Base-by-base conservation (phyloP, 2,797 vertebrate species). In the Pseudochromis fuscus region DNA sequence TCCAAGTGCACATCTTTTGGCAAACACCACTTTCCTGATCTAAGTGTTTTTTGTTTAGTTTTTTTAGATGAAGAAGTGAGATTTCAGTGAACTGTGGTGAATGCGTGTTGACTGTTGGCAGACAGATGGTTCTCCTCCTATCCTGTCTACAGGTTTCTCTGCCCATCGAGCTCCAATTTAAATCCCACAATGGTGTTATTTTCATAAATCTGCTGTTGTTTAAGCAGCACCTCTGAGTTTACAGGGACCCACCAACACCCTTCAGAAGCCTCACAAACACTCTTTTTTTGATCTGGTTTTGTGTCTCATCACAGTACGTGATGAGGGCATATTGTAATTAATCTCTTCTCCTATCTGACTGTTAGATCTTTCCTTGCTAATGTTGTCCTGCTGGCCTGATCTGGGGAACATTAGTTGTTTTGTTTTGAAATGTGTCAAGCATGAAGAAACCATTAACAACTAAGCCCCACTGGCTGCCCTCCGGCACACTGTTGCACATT, bases 391-490 rank as follows among this genome's bases (percentile, higher is more conserved):
- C 86, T 91, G 85, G 83, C 75, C 77, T 84, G 87, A 89, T 89
- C 69, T 67, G 65, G 59, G 72, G 79, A 87, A 85, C 88, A 87
- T 90, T 84, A 84, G 85, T 86, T 85, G 79, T 91, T 89, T 89
- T 89, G 80, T 88, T 90, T 90, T 87, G 74, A 91, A 87, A 88
- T 84, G 80, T 86, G 86, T 91, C 88, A 79, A 85, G 89, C 81
- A 88, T 89, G 78, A 89, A 88, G 85, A 69, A 86, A 50, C 75
- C 87, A 87, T 86, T 88, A 89, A 84, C 72, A 62, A 58, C 66
- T 55, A 51, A 79, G 80, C 73, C 84, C 87, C 84, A 72, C 68
- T 59, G 85, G 79, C 85, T 84, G 85, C 86, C 89, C 85, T 85
- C 65, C 55, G 79, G 89, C 88, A 80, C 59, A 62, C 31, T 82